phyloP scores from a whole-genome alignment of 2,797 vertebrate species.

The Argyrosomus regius region DNA sequence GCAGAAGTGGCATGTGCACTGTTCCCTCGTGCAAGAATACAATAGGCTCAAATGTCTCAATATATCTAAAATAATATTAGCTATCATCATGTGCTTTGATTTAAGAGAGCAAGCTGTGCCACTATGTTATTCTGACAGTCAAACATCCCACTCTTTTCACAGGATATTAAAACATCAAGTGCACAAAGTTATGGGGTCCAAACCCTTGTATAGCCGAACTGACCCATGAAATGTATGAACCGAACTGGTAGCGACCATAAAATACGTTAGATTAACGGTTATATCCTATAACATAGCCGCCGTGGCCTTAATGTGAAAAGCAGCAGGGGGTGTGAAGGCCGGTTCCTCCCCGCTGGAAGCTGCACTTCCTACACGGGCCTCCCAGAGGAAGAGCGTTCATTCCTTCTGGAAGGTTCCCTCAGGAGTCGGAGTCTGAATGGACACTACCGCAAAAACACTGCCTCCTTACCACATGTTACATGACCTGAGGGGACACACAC shows the following conservation, averaged over 20 bases:
- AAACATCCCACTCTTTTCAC: conserved; percentile 8
- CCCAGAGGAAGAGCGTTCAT: conserved; percentile 80
- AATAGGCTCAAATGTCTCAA: background rate
- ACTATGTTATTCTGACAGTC: background rate
- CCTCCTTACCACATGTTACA: conserved; percentile 75
- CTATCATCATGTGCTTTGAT: background rate
- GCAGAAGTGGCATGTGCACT: background rate
- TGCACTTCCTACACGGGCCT: conserved; percentile 74
- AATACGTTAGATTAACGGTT: conserved; percentile 62
- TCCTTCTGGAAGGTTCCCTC: conserved; percentile 75
- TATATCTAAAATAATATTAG: background rate
- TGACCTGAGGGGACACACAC: conserved; percentile 65
- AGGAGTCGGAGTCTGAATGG: conserved; percentile 67
- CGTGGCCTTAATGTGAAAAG: conserved; percentile 74
- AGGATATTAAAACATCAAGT: conserved; percentile 42
- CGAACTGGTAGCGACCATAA: conserved; percentile 47
- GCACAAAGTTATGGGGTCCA: conserved; percentile 24
- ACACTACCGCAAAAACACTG: conserved; percentile 68
- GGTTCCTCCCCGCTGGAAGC: conserved; percentile 71
- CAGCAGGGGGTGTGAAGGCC: conserved; percentile 72
- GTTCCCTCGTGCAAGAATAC: background rate
- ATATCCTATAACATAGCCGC: conserved; percentile 53
- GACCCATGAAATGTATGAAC: conserved; percentile 40
- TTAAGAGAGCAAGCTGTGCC: background rate
- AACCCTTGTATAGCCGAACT: conserved; percentile 4